Conservation (phyloP, 2,888 invertebrate species). For the Euplexia lucipara region DNA sequence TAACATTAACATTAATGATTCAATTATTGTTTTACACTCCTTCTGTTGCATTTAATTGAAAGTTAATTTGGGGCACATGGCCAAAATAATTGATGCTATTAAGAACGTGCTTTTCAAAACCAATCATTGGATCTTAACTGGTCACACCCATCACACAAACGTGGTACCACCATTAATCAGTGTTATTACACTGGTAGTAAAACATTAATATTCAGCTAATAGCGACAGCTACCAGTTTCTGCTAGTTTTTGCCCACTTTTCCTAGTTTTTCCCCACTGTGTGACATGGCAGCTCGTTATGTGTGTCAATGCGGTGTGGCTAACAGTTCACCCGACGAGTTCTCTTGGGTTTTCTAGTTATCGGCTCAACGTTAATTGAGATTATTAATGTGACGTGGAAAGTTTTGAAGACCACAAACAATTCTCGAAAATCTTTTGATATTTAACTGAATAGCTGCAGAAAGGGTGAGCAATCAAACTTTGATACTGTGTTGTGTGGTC, state of each 20-base stretch:
- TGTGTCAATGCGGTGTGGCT: constrained; percentile 49
- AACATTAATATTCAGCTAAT: constrained; percentile 56
- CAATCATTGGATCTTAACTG: constrained; percentile 26
- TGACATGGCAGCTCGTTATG: constrained; percentile 38
- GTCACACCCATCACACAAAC: constrained; percentile 35
- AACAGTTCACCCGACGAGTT: constrained; percentile 43
- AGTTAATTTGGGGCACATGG: background rate
- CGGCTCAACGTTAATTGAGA: constrained; percentile 41
- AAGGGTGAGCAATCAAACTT: background rate
- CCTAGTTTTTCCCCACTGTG: constrained; percentile 60
- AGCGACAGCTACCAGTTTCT: constrained; percentile 60
- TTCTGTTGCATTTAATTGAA: background rate
- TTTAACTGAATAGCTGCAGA: background rate
- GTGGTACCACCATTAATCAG: constrained; percentile 52
- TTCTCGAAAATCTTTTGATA: background rate
- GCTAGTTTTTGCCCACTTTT: constrained; percentile 64
- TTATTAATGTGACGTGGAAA: constrained; percentile 49
- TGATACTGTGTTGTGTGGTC: background rate
- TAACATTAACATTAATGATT: constrained; percentile 5
- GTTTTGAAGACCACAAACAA: constrained; percentile 44
- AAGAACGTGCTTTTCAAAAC: constrained; percentile 5
- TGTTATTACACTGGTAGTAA: constrained; percentile 44
- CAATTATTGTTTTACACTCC: constrained; percentile 5
- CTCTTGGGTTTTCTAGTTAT: constrained; percentile 57
- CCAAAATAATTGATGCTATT: constrained; percentile 15